Evolutionary conservation across 2,888 invertebrate genomes (phyloP).

Genomic region (Orthosia cruda): DNA sequence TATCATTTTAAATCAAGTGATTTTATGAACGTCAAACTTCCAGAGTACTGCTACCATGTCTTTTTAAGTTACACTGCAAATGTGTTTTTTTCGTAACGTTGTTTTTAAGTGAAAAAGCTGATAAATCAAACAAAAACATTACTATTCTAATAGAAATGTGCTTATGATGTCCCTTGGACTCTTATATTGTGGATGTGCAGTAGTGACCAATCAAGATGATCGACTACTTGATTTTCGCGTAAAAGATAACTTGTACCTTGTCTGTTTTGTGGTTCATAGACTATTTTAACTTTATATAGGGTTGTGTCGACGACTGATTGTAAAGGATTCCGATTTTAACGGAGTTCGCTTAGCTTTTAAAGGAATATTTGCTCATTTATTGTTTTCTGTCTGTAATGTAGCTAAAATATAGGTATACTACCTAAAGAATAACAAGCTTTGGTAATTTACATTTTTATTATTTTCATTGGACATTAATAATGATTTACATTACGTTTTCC

Average conservation of each 20-base stretch:
- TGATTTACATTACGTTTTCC: not conserved
- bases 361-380: constrained; percentile 75
- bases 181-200: too few species aligned
- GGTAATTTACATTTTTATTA: not conserved
- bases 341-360: constrained; percentile 68
- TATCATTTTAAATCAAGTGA: not conserved
- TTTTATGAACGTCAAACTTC: not conserved
- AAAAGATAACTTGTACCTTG: constrained; percentile 12
- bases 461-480: not conserved
- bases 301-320: constrained; percentile 74
- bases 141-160: too few species aligned
- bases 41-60: too few species aligned
- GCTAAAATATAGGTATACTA: not conserved
- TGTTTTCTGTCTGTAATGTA: constrained; percentile 49
- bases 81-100: too few species aligned
- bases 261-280: constrained; percentile 46
- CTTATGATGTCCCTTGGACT: too few species aligned
- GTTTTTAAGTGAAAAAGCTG: too few species aligned
- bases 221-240: not conserved
- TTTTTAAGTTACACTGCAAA: too few species aligned
- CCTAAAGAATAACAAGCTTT: too few species aligned
- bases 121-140: too few species aligned
- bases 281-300: constrained; percentile 57
- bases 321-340: constrained; percentile 65
- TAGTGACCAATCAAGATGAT: not conserved